Conservation (phyloP, 2,888 invertebrate species). For the Thera obeliscata region DNA sequence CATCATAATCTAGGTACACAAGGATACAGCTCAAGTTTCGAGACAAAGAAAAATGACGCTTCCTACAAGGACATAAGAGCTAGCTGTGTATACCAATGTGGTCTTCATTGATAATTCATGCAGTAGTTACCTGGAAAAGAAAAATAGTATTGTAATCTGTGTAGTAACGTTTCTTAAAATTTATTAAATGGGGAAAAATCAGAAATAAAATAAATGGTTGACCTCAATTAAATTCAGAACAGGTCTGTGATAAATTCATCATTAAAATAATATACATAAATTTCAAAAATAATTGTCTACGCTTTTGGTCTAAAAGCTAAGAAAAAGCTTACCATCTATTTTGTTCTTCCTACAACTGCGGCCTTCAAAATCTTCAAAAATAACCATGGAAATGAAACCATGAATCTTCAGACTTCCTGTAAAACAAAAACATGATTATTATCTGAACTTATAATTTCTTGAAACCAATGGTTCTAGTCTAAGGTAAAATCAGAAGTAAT, state of each 20-base stretch:
- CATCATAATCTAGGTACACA: neutral
- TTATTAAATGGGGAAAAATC: slow-evolving; percentile 36
- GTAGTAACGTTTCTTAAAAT: too few species aligned
- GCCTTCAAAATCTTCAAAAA: too few species aligned
- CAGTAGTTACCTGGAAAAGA: slow-evolving; percentile 15
- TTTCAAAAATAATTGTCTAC: too few species aligned
- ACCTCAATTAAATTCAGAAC: slow-evolving; percentile 78
- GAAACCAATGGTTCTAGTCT: neutral
- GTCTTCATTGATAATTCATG: neutral
- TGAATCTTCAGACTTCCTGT: neutral
- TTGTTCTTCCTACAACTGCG: neutral
- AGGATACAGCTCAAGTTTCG: too few species aligned
- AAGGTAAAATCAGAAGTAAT: slow-evolving; percentile 46
- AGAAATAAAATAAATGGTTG: slow-evolving; percentile 47
- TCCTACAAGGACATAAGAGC: too few species aligned
- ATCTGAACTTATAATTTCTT: neutral
- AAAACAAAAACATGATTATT: neutral
- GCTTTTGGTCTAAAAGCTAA: neutral
- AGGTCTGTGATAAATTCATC: slow-evolving; percentile 80
- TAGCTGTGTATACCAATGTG: neutral
- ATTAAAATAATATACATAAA: slow-evolving; percentile 41
- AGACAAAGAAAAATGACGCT: neutral
- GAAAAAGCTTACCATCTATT: neutral
- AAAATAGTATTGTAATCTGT: neutral
- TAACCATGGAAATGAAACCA: too few species aligned